Evolutionary conservation across 2,888 invertebrate genomes (phyloP), one percentile per base, ranked within the genome.

Genomic region (Calephelis perditalis): DNA sequence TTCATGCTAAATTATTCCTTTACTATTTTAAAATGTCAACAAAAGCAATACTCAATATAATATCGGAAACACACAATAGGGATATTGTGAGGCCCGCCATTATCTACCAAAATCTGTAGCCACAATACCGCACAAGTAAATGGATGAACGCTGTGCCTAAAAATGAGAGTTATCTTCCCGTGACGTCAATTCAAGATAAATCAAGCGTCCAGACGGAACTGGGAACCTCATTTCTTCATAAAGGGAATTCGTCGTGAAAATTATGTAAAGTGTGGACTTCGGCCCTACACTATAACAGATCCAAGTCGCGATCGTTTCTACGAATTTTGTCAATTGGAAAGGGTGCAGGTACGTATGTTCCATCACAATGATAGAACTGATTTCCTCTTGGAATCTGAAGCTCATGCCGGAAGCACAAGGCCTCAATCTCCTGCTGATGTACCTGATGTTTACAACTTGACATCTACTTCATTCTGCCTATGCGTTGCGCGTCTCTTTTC

Each of bases 181-280:
- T 73, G 74, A 78, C 71, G 70, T 66, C 76, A 74, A 82, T 84
- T 76, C 76, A 74, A 74, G 75, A 70, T 74, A 75, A 84, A 81
- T 84, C 84, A 83, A 75, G 72, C 83, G 73, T 74, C 74, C 78
- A 71, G 73, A 67, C 71, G 73, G 76, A 68, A 79, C 78, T 79
- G 81, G 75, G 83, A 79, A 84, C 84, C 86, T 84, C 81, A 84
- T 84, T 84, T 83, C 81, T 79, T 73, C 79, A 76, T 81, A 80
- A 82, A 72, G 78, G 80, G 75, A 75, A 75, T 74, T 73, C 63
- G 64, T 58, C 45, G 60, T 59, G 8, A 7, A 9, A 9, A 70
- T 70, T 54, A 68, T 76, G 5, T 11, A 69, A 56, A 71, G 65
- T 66, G 49, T 4, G 71, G 56, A 78, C 70, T 65, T 70, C 0